A percentile compares a stretch with the other conserved stretches of the same genome.
phyloP scores from a whole-genome alignment of 2,888 invertebrate genomes.

The Melinopterus prodromus region DNA sequence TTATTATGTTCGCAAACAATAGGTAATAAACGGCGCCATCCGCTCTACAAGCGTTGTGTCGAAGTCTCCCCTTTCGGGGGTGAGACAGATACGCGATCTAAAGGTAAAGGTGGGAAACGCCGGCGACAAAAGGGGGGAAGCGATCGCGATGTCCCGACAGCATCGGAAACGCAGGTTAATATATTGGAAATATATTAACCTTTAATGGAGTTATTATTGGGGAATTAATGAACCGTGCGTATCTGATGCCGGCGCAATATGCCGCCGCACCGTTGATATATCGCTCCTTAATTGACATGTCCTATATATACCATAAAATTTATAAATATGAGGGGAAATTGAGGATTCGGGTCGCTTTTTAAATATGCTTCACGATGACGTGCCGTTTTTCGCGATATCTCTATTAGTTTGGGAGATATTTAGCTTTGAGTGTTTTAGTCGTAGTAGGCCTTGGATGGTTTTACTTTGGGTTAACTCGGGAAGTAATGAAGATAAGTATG shows the following conservation, averaged over 20 bases:
- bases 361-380: not conserved
- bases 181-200: not conserved
- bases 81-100: not conserved
- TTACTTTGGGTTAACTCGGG: not conserved
- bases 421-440: not conserved
- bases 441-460: not conserved
- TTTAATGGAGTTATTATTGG: not conserved
- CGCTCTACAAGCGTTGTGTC: not conserved
- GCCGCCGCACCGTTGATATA: not conserved
- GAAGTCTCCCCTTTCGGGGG: not conserved
- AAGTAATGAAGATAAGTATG: not conserved
- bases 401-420: not conserved
- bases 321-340: not conserved
- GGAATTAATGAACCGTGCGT: constrained; percentile 4
- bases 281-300: not conserved
- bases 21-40: too few relatives aligned
- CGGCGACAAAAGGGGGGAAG: not conserved
- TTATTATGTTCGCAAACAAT: too few relatives aligned
- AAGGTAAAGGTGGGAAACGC: not conserved
- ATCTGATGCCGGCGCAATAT: constrained; percentile 4
- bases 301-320: not conserved
- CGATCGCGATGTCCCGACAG: too few relatives aligned
- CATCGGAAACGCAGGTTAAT: not conserved
- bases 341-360: not conserved
- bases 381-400: not conserved